A percentile compares a stretch with the other conserved stretches of the same genome.
Conservation (phyloP, 2,888 invertebrate species). For the Caradrina kadenii region DNA sequence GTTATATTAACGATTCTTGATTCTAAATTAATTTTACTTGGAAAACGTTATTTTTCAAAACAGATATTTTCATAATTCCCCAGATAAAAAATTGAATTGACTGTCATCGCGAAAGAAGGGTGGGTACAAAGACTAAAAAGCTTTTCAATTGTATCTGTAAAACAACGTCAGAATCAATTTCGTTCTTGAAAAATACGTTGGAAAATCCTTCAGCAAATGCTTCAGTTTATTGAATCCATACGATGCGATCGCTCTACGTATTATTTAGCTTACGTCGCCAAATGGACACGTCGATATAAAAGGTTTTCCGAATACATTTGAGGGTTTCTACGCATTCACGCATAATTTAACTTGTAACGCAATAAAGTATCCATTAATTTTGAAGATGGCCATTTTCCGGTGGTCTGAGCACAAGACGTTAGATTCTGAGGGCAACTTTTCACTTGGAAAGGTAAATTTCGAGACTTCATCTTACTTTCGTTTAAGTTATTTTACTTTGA, state of each 20-base stretch:
- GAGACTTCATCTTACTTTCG: slow-evolving; percentile 65
- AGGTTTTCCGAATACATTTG: slow-evolving; percentile 73
- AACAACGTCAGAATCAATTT: slow-evolving; percentile 58
- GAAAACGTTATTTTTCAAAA: not conserved
- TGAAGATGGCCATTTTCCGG: slow-evolving; percentile 87
- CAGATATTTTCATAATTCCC: slow-evolving; percentile 1
- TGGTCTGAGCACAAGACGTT: slow-evolving; percentile 80
- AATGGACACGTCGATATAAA: slow-evolving; percentile 70
- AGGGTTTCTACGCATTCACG: slow-evolving; percentile 82
- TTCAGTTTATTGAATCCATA: slow-evolving; percentile 65
- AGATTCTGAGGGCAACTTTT: slow-evolving; percentile 77
- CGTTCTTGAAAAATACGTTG: slow-evolving; percentile 53
- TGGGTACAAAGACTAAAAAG: slow-evolving; percentile 36
- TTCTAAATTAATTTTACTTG: not conserved
- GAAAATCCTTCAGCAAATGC: slow-evolving; percentile 62
- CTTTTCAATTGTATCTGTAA: slow-evolving; percentile 50
- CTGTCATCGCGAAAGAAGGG: slow-evolving; percentile 61
- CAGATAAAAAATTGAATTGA: slow-evolving; percentile 28
- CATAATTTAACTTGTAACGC: slow-evolving; percentile 87
- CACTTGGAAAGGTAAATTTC: slow-evolving; percentile 73
- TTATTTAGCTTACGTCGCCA: slow-evolving; percentile 61
- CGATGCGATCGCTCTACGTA: slow-evolving; percentile 56
- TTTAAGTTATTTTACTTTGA: slow-evolving; percentile 48
- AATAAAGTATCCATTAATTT: slow-evolving; percentile 90
- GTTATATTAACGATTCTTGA: not conserved